phyloP scores from a whole-genome alignment of 2,113 vertebrate genomes.

The Silurus asotus region DNA sequence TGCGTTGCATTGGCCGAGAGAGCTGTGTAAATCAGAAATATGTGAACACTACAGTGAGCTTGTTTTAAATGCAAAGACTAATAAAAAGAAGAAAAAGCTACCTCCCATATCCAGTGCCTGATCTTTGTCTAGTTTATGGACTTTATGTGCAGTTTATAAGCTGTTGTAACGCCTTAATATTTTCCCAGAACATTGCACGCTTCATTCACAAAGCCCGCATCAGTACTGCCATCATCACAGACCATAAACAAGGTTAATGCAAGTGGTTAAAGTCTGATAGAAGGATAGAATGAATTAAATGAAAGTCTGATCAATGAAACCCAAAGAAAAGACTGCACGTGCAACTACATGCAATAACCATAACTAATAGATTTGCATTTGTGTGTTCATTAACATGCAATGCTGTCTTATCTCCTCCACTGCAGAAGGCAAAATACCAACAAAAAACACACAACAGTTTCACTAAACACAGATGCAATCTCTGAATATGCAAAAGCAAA shows the following conservation, averaged over 20 bases:
- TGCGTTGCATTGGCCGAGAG: too few species aligned
- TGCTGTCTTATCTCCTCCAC: background rate
- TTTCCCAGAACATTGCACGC: too few species aligned
- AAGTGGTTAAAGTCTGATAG: background rate
- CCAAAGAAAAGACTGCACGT: too few species aligned
- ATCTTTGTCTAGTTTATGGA: too few species aligned
- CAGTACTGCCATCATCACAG: background rate
- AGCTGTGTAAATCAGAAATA: too few species aligned
- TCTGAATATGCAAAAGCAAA: background rate
- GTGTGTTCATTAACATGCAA: background rate
- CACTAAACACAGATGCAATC: background rate
- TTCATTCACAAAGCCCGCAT: background rate
- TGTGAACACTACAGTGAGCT: too few species aligned
- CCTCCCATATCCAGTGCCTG: too few species aligned
- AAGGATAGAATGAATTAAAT: background rate
- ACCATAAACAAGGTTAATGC: background rate
- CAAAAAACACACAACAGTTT: background rate
- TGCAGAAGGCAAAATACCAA: background rate
- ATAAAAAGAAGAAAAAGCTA: too few species aligned
- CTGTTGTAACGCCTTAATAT: too few species aligned
- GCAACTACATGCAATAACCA: background rate
- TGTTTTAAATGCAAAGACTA: too few species aligned
- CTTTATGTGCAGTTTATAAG: too few species aligned
- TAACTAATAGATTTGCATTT: background rate
- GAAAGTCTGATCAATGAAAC: too few species aligned